Evolutionary conservation across 2,113 vertebrate species (phyloP).

Genomic region (Ahaetulla prasina): DNA sequence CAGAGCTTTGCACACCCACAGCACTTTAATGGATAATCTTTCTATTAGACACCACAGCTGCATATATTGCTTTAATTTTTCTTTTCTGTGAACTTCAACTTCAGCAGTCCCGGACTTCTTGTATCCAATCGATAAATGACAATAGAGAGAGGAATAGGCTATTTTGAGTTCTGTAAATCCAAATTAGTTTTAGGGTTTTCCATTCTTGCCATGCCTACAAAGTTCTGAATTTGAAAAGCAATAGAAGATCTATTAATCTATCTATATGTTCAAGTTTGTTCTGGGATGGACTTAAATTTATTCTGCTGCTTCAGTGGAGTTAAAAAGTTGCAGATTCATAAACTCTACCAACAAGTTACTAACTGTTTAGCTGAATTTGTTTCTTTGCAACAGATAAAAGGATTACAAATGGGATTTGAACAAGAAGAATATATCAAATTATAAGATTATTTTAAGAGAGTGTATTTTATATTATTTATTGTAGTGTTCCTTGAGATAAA

Average conservation of each 20-base stretch:
- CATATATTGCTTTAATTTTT: background rate
- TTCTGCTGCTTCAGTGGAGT: background rate
- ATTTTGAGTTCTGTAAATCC: background rate
- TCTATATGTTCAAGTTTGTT: background rate
- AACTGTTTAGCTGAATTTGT: background rate
- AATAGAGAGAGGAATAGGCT: background rate
- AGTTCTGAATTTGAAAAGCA: background rate
- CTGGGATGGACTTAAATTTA: background rate
- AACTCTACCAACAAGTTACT: background rate
- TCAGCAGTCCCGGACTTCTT: background rate
- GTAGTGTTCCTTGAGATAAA: background rate
- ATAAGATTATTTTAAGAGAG: slow-evolving; percentile 1
- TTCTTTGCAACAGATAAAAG: background rate
- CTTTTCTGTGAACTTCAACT: background rate
- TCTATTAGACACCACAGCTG: background rate
- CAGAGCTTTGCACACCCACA: background rate
- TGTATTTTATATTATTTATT: slow-evolving; percentile 13
- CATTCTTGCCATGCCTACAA: background rate
- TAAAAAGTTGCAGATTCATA: background rate
- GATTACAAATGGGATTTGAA: background rate
- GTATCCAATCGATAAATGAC: background rate
- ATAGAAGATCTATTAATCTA: background rate
- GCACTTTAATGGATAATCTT: slow-evolving; percentile 5
- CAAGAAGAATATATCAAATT: background rate
- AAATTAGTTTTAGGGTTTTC: background rate